phyloP scores from a whole-genome alignment of 2,113 vertebrate genomes.

The Sterna hirundo region DNA sequence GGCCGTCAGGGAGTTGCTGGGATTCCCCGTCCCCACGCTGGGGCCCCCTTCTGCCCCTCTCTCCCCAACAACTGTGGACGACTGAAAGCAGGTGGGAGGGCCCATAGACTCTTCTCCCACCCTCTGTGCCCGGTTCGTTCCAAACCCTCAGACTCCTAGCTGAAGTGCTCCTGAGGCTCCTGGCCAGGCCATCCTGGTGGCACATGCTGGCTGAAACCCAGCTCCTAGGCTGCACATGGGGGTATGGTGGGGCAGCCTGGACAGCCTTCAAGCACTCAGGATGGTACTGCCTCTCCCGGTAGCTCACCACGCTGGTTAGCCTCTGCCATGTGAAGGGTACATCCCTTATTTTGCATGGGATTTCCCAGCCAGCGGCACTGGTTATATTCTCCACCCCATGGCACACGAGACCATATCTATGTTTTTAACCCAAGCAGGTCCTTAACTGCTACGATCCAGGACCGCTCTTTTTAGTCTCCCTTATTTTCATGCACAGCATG shows the following conservation, averaged over 20 bases:
- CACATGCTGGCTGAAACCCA: neutral
- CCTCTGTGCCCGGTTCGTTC: neutral
- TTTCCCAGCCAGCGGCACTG: neutral
- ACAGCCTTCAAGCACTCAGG: neutral
- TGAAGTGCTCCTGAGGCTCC: neutral
- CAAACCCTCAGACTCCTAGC: neutral
- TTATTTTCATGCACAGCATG: neutral
- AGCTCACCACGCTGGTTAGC: neutral
- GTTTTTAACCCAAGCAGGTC: neutral
- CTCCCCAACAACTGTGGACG: neutral
- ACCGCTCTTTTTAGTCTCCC: neutral
- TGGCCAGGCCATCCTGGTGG: neutral
- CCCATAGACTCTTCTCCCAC: neutral
- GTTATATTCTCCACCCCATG: neutral
- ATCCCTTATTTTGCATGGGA: neutral
- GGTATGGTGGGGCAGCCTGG: neutral
- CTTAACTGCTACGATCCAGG: neutral
- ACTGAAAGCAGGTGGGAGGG: neutral
- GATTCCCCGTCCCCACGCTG: neutral
- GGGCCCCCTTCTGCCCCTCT: neutral
- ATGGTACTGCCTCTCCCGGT: neutral
- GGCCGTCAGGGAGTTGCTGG: neutral
- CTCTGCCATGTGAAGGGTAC: neutral
- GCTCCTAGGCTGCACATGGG: neutral
- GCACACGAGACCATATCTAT: rapidly evolving